Percentiles rank a stretch among this genome's conserved stretches.
Evolutionary conservation across 2,797 vertebrate species (phyloP).

Genomic region (Myotis planiceps): DNA sequence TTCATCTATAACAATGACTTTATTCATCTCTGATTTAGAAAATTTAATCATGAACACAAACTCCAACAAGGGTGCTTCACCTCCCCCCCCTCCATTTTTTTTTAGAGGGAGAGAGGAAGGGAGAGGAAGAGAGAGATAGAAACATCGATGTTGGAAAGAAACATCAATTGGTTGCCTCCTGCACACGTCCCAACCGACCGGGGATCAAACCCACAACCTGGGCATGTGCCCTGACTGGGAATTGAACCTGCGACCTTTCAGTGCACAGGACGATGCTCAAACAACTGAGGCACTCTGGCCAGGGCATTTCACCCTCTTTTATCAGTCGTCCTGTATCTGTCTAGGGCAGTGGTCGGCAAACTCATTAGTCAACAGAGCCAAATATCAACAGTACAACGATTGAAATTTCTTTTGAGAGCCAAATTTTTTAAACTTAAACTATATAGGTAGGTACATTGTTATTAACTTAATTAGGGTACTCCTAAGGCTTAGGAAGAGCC

Average conservation of each 20-base stretch:
- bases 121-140: not conserved
- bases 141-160: not conserved
- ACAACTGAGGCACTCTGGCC: not conserved
- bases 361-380: too few relatives aligned
- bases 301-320: not conserved
- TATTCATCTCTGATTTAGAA: not conserved
- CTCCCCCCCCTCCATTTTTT: too few relatives aligned
- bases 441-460: too few relatives aligned
- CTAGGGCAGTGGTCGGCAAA: not conserved
- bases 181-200: accelerated
- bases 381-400: too few relatives aligned
- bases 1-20: not conserved
- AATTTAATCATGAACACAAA: not conserved
- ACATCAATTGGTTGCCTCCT: not conserved
- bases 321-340: not conserved
- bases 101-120: not conserved
- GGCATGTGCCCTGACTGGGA: not conserved
- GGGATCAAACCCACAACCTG: not conserved
- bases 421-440: too few relatives aligned
- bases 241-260: not conserved
- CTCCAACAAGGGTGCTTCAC: not conserved
- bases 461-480: too few relatives aligned
- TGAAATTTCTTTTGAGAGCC: too few relatives aligned
- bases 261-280: not conserved
- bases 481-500: too few relatives aligned